Evolutionary conservation across 2,113 vertebrate genomes (phyloP), one percentile per base, ranked within the genome.

Genomic region (Leptobrachium leishanense): DNA sequence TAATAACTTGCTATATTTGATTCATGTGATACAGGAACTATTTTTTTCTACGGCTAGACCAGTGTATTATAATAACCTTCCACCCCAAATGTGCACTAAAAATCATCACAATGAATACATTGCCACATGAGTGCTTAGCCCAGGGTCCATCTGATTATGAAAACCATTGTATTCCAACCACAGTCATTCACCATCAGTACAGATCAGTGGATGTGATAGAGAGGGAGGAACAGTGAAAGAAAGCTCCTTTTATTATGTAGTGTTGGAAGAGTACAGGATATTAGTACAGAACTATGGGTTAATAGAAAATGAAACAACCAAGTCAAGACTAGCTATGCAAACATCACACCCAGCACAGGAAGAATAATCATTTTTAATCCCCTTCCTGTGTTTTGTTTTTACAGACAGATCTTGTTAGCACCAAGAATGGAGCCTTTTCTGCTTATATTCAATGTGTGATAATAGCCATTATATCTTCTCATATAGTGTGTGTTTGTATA

Each of bases 241-340:
- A 31, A 71, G 40, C 43, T 43, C 46, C 72, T 55, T 70, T 46
- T 20, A 41, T 39, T 39, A 31, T 66, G 68, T 46, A 65, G 43
- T 20, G 55, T 65, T 65, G 42, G 43, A 64, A 64, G 41, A 64
- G 70, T 44, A 81, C 50, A 68, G 63, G 50, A 46, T 65, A 59
- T 65, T 20, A 50, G 63, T 59, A 62, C 31, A 62, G 55, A 41
- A 53, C 42, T 15, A 81, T 2, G 70, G 64, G 78, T 81, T 81
- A 74, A 74, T 7, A 46, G 64, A 62, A 72, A 74, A 40, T 74
- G 55, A 68, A 68, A 68, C n/a, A 81, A 70, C 77, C 77, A 72
- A 79, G 77, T 68, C 63, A 74, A 80, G 64, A 81, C 78, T 74
- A 42, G 78, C 78, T 81, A 74, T 74, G 74, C 65, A 74, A 81